Evolutionary conservation across 1,140 invertebrate species (phyloP).

Genomic region (Meloidogyne exigua): DNA sequence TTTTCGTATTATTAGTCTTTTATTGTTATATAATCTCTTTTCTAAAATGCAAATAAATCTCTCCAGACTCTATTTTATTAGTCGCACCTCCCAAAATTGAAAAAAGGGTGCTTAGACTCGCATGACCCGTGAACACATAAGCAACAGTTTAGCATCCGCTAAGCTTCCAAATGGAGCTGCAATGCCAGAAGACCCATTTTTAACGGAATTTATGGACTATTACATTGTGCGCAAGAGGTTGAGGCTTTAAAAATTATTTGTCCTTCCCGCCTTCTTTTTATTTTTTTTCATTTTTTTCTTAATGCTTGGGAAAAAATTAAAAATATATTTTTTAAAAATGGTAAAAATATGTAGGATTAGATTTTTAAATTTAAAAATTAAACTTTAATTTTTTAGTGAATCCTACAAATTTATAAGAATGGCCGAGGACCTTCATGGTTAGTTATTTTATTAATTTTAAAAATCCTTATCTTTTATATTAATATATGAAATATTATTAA

Average conservation of each 20-base stretch:
- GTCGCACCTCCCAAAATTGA: not conserved
- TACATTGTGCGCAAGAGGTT: constrained; percentile 28
- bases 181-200: constrained; percentile 5
- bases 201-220: constrained; percentile 30
- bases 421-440: constrained; percentile 53
- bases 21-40: not conserved
- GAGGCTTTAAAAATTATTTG: not conserved
- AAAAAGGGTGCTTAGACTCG: not conserved
- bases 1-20: not conserved
- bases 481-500: too few relatives aligned
- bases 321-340: not conserved
- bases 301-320: not conserved
- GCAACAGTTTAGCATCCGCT: not conserved
- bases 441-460: not conserved
- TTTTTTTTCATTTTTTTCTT: too few relatives aligned
- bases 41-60: not conserved
- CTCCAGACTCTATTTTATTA: not conserved
- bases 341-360: not conserved
- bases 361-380: not conserved
- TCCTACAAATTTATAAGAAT: constrained; percentile 60
- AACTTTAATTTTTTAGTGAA: constrained; percentile 45
- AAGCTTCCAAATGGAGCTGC: not conserved
- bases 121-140: not conserved
- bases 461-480: too few relatives aligned
- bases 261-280: not conserved